Evolutionary conservation across 1,140 invertebrate species (phyloP).

Genomic region (Lanistes nyassanus): DNA sequence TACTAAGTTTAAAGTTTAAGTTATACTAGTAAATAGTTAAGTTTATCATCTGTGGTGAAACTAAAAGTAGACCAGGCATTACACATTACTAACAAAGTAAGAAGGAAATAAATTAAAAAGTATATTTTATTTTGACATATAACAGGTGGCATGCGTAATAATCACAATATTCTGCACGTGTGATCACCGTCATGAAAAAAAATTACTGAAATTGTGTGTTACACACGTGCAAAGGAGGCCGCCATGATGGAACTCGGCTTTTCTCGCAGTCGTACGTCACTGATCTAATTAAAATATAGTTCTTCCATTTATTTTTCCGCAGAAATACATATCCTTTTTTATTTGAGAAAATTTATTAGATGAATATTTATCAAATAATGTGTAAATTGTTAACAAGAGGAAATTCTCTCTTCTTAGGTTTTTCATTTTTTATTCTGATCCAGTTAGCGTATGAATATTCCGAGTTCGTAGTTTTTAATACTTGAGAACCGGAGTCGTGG

Average conservation of each 20-base stretch:
- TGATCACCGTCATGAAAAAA: no score
- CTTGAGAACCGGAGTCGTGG: conserved; percentile 21
- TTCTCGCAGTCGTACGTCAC: conserved; percentile 6
- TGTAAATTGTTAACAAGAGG: neutral
- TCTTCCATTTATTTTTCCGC: neutral
- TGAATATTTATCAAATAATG: neutral
- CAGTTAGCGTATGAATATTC: conserved; percentile 14
- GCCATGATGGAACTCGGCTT: conserved; percentile 38
- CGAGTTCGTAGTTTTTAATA: conserved; percentile 8
- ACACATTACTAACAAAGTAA: no score
- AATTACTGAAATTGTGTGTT: neutral
- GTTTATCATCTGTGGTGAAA: no score
- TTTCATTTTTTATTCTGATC: neutral
- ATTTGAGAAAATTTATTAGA: neutral
- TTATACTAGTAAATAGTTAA: no score
- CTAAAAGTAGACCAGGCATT: no score
- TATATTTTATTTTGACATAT: no score
- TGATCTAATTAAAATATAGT: neutral
- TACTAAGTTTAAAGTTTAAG: no score
- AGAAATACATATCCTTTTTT: neutral
- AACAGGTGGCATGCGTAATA: no score
- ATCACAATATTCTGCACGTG: no score
- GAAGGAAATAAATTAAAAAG: no score
- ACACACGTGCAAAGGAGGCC: conserved; percentile 53
- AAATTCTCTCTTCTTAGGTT: neutral